phyloP scores from a whole-genome alignment of 2,797 vertebrate species.

The Pristis pectinata region DNA sequence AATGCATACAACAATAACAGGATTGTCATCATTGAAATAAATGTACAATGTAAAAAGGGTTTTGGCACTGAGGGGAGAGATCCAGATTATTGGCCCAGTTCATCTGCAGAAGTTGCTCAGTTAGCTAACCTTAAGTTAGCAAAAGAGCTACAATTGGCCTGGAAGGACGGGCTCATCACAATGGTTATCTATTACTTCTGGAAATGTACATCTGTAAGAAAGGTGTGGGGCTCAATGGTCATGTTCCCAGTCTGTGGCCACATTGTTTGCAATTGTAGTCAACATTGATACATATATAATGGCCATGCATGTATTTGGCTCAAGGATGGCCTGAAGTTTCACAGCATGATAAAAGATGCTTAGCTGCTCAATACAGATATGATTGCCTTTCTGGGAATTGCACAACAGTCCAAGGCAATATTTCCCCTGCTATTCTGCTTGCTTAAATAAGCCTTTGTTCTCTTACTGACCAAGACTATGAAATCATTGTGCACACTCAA shows the following conservation, averaged over 20 bases:
- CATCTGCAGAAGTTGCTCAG: background rate
- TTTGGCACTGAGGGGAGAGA: background rate
- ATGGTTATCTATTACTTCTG: background rate
- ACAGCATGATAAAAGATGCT: background rate
- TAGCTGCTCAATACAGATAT: background rate
- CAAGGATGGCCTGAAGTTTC: background rate
- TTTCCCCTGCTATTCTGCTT: background rate
- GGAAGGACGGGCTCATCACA: background rate
- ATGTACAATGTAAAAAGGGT: background rate
- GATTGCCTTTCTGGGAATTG: background rate
- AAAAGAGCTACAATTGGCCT: background rate
- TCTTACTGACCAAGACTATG: background rate
- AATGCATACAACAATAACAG: background rate
- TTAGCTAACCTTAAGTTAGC: background rate
- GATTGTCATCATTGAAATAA: background rate
- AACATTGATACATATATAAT: background rate
- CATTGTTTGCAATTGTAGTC: no score
- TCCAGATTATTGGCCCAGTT: background rate
- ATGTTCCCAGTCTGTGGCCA: background rate
- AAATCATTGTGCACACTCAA: background rate
- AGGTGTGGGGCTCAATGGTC: background rate
- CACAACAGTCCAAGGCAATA: background rate
- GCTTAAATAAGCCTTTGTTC: background rate
- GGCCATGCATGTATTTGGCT: background rate
- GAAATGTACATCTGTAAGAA: background rate